Evolutionary conservation across 64 coral and sea anemone species (phyloP).

Genomic region (Montipora sp.): DNA sequence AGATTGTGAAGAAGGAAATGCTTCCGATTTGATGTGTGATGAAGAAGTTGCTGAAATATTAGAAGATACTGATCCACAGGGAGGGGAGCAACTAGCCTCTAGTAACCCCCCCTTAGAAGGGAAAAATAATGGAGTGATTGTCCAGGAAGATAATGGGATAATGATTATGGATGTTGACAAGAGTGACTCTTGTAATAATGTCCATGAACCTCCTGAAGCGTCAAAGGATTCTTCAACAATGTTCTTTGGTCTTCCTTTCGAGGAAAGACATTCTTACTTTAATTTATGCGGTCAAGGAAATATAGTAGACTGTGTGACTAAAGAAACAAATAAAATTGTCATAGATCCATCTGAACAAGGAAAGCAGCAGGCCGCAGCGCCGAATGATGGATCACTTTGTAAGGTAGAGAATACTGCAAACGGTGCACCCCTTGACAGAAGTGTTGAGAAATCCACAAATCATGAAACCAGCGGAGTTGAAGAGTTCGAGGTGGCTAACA

Average conservation of each 20-base stretch:
- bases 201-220: not conserved
- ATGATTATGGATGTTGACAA: not conserved
- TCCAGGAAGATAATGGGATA: not conserved
- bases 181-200: not conserved
- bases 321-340: not conserved
- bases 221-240: not conserved
- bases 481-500: not conserved
- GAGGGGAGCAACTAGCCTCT: not conserved
- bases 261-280: not conserved
- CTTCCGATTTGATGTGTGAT: not conserved
- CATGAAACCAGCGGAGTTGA: not conserved
- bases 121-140: not conserved
- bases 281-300: not conserved
- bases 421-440: not conserved
- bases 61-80: not conserved
- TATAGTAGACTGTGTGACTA: not conserved
- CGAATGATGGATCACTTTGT: not conserved
- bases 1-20: not conserved
- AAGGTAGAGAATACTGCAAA: not conserved
- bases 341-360: no score
- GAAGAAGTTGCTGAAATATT: slow-evolving; percentile 25
- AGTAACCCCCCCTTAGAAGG: not conserved
- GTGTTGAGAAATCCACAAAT: not conserved
- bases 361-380: not conserved
- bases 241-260: not conserved